Percentiles rank a stretch among this genome's conserved stretches.
These are phyloP conservation scores for Drosophila meridiana DNA, from an alignment of 2,888 invertebrate species.

Conservation along the genomic window DNA sequence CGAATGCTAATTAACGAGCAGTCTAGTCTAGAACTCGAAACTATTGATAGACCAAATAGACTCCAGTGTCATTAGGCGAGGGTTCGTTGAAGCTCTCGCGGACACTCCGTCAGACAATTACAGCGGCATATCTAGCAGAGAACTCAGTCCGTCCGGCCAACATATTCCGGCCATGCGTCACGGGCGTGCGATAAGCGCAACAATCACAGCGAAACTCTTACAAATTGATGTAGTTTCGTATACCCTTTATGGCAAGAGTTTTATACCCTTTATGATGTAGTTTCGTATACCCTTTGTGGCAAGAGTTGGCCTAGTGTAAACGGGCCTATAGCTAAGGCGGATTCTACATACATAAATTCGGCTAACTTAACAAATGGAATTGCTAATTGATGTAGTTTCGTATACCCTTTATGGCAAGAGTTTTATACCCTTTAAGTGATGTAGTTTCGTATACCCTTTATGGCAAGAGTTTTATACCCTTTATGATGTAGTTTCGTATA, in stretches of 20 bases:
- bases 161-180: conserved; percentile 4
- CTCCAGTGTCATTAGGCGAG: not conserved
- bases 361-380: too few species aligned
- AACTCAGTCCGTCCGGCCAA: not conserved
- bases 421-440: not conserved
- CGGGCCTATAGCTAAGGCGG: not conserved
- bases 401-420: too few species aligned
- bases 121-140: not conserved
- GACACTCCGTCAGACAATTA: not conserved
- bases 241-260: not conserved
- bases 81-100: not conserved
- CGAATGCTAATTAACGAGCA: conserved; percentile 21
- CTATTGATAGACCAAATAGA: not conserved
- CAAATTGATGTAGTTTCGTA: not conserved
- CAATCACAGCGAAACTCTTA: not conserved
- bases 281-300: too few species aligned
- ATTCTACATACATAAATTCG: not conserved
- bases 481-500: too few species aligned
- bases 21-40: conserved; percentile 8
- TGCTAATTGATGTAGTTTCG: too few species aligned
- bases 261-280: too few species aligned
- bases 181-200: not conserved
- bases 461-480: too few species aligned
- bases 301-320: too few species aligned
- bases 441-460: not conserved